These are phyloP conservation scores for Busseola fusca DNA, from an alignment of 2,888 invertebrate species.

Conservation along the genomic window DNA sequence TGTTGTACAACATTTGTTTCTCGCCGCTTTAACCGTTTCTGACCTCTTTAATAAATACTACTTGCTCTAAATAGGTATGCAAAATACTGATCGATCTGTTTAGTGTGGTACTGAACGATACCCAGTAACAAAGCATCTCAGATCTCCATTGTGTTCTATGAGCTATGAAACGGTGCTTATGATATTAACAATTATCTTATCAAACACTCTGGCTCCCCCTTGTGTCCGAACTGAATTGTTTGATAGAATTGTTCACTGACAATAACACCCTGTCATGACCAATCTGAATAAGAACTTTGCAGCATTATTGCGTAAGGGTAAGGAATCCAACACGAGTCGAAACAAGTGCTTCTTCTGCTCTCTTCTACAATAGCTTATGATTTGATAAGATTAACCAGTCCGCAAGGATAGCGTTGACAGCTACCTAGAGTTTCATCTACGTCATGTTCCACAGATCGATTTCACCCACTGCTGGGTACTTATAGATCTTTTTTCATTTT, in stretches of 20 bases:
- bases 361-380: neutral
- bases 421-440: neutral
- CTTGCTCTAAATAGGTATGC: constrained; percentile 6
- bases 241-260: neutral
- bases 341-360: neutral
- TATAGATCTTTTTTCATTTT: too few species aligned
- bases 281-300: neutral
- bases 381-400: neutral
- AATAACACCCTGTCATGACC: neutral
- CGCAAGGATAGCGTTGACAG: too few species aligned
- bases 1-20: neutral
- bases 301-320: neutral
- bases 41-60: neutral
- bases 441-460: too few species aligned
- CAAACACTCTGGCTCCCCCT: too few species aligned
- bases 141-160: constrained; percentile 10
- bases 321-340: neutral
- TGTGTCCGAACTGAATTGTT: neutral
- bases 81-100: constrained; percentile 11
- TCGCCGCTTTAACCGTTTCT: neutral
- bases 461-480: too few species aligned
- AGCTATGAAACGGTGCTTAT: neutral
- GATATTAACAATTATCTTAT: neutral
- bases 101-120: neutral
- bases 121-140: neutral